Percentiles rank a stretch among this genome's conserved stretches.
These are phyloP conservation scores for Lucilia sericata DNA, from an alignment of 1,140 invertebrate species.

Conservation along the genomic window DNA sequence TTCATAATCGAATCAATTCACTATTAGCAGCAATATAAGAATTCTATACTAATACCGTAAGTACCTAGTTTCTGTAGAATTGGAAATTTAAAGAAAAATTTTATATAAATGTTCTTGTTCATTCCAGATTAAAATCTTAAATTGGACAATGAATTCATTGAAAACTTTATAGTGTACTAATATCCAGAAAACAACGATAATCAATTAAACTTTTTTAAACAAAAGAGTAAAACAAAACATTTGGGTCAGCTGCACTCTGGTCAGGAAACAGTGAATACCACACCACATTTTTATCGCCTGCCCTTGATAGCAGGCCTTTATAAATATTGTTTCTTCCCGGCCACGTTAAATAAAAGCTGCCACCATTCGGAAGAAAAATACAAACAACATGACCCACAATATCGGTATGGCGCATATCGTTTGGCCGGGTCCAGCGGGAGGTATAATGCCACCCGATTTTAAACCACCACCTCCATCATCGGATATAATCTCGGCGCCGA, in stretches of 20 bases:
- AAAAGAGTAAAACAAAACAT: background rate
- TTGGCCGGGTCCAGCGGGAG: conserved; percentile 75
- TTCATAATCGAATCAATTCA: background rate
- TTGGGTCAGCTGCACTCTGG: background rate
- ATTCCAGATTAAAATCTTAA: background rate
- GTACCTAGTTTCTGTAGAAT: background rate
- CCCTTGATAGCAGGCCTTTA: conserved; percentile 27
- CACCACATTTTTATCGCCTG: background rate
- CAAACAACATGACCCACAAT: conserved; percentile 75
- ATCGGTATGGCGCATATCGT: conserved; percentile 77
- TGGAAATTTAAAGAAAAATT: too few species aligned
- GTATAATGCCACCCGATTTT: conserved; percentile 72
- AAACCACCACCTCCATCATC: conserved; percentile 73
- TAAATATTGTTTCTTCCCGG: conserved; percentile 29
- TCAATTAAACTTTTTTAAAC: background rate
- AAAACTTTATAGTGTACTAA: background rate
- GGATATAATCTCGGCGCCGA: conserved; percentile 72
- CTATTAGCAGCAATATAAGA: background rate
- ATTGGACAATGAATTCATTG: background rate
- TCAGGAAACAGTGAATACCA: background rate
- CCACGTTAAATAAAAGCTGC: conserved; percentile 58
- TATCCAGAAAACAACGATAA: background rate
- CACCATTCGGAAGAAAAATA: conserved; percentile 68
- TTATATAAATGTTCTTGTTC: too few species aligned
- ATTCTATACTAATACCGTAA: background rate